These are phyloP conservation scores for Euschistus heros DNA, from an alignment of 1,140 invertebrate genomes.

Conservation along the genomic window DNA sequence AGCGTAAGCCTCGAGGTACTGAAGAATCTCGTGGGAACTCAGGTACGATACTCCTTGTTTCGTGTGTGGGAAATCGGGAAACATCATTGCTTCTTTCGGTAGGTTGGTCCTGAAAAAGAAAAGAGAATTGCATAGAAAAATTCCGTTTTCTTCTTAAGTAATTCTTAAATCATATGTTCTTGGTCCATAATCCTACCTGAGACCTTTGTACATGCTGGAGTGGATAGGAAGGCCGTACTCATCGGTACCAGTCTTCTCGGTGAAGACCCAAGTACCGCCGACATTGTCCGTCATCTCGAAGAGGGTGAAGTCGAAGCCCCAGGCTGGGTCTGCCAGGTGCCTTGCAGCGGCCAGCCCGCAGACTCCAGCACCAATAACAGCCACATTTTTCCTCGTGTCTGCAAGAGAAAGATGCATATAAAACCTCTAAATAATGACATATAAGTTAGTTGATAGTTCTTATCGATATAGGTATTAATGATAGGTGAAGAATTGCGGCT, in stretches of 20 bases:
- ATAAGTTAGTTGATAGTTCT: too few relatives aligned
- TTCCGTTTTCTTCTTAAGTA: too few relatives aligned
- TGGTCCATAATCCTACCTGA: slow-evolving; percentile 26
- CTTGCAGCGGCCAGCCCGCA: slow-evolving; percentile 29
- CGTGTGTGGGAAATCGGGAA: slow-evolving; percentile 59
- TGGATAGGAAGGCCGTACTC: slow-evolving; percentile 51
- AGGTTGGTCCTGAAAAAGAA: slow-evolving; percentile 57
- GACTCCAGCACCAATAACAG: slow-evolving; percentile 29
- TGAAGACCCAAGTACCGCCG: slow-evolving; percentile 64
- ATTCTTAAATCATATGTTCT: too few relatives aligned
- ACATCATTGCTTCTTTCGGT: slow-evolving; percentile 83
- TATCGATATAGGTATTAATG: too few relatives aligned
- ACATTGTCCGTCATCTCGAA: slow-evolving; percentile 53
- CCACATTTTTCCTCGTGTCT: slow-evolving; percentile 20
- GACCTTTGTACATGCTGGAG: slow-evolving; percentile 57
- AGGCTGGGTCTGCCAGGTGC: slow-evolving; percentile 20
- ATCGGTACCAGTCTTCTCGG: slow-evolving; percentile 47
- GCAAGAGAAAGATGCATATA: too few relatives aligned
- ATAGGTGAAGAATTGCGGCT: too few relatives aligned
- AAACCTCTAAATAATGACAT: too few relatives aligned
- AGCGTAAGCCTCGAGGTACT: slow-evolving; percentile 45
- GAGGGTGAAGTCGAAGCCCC: slow-evolving; percentile 32
- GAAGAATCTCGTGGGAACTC: neutral
- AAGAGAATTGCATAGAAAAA: too few relatives aligned
- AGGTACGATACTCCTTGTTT: slow-evolving; percentile 32